Conservation (phyloP, 2,888 invertebrate species). For the Phortica okadai region DNA sequence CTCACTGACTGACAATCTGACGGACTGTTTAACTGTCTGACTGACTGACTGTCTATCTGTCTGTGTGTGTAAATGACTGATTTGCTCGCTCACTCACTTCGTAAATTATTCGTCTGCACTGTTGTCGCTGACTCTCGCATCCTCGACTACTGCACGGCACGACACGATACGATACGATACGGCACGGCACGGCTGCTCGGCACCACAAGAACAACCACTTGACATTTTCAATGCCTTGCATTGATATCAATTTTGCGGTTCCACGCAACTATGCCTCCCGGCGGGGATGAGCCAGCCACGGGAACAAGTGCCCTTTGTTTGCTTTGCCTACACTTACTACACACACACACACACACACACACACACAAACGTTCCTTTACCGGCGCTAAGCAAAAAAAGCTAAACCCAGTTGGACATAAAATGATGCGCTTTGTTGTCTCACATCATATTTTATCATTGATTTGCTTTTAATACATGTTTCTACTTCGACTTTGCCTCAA, state of each 20-base stretch:
- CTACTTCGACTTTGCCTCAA: too few species aligned
- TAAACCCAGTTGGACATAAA: too few species aligned
- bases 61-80: not conserved
- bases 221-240: constrained; percentile 71
- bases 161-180: not conserved
- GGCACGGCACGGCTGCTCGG: too few species aligned
- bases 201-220: constrained; percentile 50
- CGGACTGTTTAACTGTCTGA: not conserved
- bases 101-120: not conserved
- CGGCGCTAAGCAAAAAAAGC: too few species aligned
- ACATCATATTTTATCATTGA: too few species aligned
- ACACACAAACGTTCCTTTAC: not conserved
- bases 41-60: not conserved
- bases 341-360: constrained; percentile 34
- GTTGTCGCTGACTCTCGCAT: not conserved
- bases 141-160: constrained; percentile 31
- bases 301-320: not conserved
- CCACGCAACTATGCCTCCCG: constrained; percentile 57
- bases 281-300: not conserved
- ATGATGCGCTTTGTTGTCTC: too few species aligned
- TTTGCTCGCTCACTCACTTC: constrained; percentile 5
- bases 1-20: not conserved
- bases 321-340: constrained; percentile 16
- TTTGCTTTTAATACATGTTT: too few species aligned
- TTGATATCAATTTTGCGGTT: constrained; percentile 71